Conservation (phyloP, 1,140 invertebrate species). For the Scaptomyza montana region DNA sequence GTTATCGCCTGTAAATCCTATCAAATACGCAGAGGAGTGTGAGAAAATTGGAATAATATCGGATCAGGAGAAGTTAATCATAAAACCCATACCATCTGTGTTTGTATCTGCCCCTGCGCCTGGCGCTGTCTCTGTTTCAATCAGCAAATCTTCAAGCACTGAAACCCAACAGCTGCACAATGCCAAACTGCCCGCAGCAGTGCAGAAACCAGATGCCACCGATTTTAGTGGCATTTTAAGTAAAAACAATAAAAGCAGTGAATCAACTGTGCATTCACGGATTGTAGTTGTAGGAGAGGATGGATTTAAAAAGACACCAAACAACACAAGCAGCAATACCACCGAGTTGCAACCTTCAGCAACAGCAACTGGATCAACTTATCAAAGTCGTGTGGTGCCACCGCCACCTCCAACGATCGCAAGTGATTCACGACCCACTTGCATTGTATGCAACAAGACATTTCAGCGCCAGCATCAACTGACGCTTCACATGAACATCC, state of each 20-base stretch:
- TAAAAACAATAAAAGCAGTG: slow-evolving; percentile 13
- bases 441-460: slow-evolving; percentile 94
- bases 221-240: slow-evolving; percentile 73
- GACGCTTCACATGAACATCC: slow-evolving; percentile 96
- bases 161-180: slow-evolving; percentile 51
- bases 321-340: slow-evolving; percentile 36
- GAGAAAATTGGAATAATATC: slow-evolving; percentile 38
- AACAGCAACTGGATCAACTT: background rate
- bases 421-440: slow-evolving; percentile 91
- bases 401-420: slow-evolving; percentile 75
- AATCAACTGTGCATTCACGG: slow-evolving; percentile 34
- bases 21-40: background rate
- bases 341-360: slow-evolving; percentile 50
- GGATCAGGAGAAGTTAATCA: slow-evolving; percentile 46
- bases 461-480: slow-evolving; percentile 96
- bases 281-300: slow-evolving; percentile 81
- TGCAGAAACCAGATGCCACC: slow-evolving; percentile 74
- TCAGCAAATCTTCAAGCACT: background rate
- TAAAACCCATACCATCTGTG: background rate
- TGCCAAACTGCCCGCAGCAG: slow-evolving; percentile 75
- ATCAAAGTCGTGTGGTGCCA: slow-evolving; percentile 42
- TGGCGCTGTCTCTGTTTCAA: background rate
- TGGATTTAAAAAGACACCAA: slow-evolving; percentile 66
- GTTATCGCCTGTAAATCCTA: background rate
- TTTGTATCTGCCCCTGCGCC: background rate